Percentiles rank a stretch among this genome's conserved stretches.
Evolutionary conservation across 2,113 vertebrate genomes (phyloP).

Genomic region (Cebidichthys violaceus): DNA sequence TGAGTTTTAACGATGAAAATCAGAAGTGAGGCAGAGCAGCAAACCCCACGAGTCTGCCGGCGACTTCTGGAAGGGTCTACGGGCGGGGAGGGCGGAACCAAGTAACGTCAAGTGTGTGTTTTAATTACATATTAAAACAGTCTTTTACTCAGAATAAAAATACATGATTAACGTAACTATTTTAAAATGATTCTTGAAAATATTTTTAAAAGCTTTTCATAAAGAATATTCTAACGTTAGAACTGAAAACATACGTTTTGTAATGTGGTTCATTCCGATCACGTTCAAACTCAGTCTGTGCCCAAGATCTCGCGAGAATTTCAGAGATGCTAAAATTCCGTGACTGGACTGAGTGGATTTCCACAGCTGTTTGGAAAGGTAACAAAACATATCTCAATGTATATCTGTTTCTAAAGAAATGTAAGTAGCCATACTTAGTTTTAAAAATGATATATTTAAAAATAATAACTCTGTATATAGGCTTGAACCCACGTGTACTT

Average conservation of each 20-base stretch:
- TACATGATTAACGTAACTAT: rapidly evolving
- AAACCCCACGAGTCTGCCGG: constrained; percentile 71
- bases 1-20: constrained; percentile 12
- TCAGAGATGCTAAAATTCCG: not conserved
- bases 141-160: rapidly evolving
- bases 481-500: constrained; percentile 30
- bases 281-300: constrained; percentile 7
- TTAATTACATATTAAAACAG: not conserved
- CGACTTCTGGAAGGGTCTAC: constrained; percentile 84
- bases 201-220: not conserved
- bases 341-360: not conserved
- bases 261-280: constrained; percentile 66
- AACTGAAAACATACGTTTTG: not conserved
- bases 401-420: rapidly evolving
- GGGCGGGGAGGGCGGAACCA: constrained; percentile 79
- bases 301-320: constrained; percentile 61
- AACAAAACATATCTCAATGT: not conserved
- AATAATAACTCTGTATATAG: not conserved
- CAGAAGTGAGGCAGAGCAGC: constrained; percentile 46
- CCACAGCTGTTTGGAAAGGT: constrained; percentile 37
- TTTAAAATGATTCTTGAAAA: rapidly evolving
- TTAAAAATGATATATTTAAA: not conserved
- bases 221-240: not conserved
- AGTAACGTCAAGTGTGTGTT: not conserved
- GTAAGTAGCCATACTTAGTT: not conserved